These are phyloP conservation scores for Nycticryphes semicollaris DNA, from an alignment of 2,113 vertebrate species.

Conservation along the genomic window DNA sequence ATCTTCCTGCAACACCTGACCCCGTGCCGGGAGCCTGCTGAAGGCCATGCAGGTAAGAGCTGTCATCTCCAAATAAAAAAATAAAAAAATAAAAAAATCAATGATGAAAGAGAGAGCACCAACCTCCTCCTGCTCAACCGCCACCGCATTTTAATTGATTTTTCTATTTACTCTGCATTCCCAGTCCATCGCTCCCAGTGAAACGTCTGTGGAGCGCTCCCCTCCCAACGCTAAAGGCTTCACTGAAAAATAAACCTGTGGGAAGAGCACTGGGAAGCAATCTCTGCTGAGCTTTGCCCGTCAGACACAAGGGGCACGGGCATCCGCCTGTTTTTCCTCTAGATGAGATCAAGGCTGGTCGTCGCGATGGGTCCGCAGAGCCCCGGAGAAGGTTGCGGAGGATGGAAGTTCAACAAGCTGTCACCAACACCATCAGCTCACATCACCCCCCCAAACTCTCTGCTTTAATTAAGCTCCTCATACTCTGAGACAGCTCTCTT, in stretches of 20 bases:
- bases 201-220: background rate
- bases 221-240: background rate
- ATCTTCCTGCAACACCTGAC: background rate
- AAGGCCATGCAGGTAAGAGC: background rate
- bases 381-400: background rate
- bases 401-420: background rate
- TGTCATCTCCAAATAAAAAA: background rate
- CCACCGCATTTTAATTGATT: background rate
- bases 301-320: accelerated
- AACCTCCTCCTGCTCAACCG: background rate
- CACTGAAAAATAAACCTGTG: background rate
- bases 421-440: background rate
- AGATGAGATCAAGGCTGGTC: background rate
- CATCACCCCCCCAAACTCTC: background rate
- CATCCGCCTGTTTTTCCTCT: accelerated
- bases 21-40: background rate
- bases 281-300: background rate
- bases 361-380: background rate
- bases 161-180: background rate
- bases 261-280: background rate
- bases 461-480: accelerated
- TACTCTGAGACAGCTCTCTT: background rate
- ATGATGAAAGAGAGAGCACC: background rate
- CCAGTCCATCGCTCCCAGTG: background rate
- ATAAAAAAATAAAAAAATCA: background rate